Evolutionary conservation across 2,113 vertebrate species (phyloP).

Genomic region (Mungos mungo): DNA sequence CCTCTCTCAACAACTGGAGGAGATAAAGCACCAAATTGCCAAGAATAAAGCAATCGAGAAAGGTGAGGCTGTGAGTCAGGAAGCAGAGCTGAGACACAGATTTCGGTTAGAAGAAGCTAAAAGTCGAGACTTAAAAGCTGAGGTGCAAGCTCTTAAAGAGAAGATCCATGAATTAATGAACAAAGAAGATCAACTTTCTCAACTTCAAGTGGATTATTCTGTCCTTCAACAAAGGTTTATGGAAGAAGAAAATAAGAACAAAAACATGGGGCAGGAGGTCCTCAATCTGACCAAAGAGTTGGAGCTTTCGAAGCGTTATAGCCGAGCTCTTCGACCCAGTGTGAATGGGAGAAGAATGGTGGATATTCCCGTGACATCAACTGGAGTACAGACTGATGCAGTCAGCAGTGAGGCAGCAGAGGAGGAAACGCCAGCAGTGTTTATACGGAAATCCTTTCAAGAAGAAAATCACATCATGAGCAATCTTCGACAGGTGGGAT

Average conservation of each 20-base stretch:
- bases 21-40: slow-evolving; percentile 93
- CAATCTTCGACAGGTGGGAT: slow-evolving; percentile 91
- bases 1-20: slow-evolving; percentile 92
- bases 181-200: slow-evolving; percentile 97
- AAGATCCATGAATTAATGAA: slow-evolving; percentile 98
- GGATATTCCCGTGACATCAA: slow-evolving; percentile 91
- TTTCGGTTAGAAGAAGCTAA: slow-evolving; percentile 93
- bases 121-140: slow-evolving; percentile 90
- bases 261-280: slow-evolving; percentile 90
- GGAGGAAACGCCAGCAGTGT: slow-evolving; percentile 94
- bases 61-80: slow-evolving; percentile 90
- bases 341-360: slow-evolving; percentile 92
- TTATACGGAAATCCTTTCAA: slow-evolving; percentile 94
- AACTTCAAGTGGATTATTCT: slow-evolving; percentile 93
- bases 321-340: slow-evolving; percentile 91
- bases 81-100: slow-evolving; percentile 90
- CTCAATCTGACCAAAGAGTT: slow-evolving; percentile 90
- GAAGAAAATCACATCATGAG: slow-evolving; percentile 98
- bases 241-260: slow-evolving; percentile 92
- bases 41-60: slow-evolving; percentile 95
- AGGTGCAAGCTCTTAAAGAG: slow-evolving; percentile 96
- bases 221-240: slow-evolving; percentile 92
- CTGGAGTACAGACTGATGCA: slow-evolving; percentile 92
- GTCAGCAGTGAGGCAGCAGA: slow-evolving; percentile 83
- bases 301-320: slow-evolving; percentile 93